Evolutionary conservation across 2,113 vertebrate species (phyloP).

Genomic region (Amblyopsis rosae): DNA sequence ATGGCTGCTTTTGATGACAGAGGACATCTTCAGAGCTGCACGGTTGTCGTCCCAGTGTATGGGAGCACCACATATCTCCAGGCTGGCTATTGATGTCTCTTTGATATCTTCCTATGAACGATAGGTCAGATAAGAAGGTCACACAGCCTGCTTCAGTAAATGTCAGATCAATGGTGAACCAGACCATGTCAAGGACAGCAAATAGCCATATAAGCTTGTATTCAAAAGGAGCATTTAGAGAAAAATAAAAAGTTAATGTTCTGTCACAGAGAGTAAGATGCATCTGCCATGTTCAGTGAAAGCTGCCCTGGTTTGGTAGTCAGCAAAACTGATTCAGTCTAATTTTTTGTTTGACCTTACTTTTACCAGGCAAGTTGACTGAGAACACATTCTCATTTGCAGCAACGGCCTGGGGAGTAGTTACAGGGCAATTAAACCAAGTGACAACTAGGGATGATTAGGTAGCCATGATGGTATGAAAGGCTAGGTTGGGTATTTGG

Average conservation of each 20-base stretch:
- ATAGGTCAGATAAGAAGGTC: slow-evolving; percentile 1
- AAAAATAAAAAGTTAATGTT: too few species aligned
- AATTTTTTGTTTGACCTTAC: too few species aligned
- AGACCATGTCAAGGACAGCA: slow-evolving; percentile 1
- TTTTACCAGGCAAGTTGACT: too few species aligned
- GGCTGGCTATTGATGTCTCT: slow-evolving; percentile 19
- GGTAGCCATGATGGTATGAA: too few species aligned
- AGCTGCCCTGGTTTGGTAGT: slow-evolving; percentile 56
- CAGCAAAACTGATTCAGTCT: not conserved
- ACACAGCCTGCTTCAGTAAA: not conserved
- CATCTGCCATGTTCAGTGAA: slow-evolving; percentile 42
- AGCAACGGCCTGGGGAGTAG: too few species aligned
- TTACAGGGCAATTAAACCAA: too few species aligned
- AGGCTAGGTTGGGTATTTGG: too few species aligned
- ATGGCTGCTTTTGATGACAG: slow-evolving; percentile 40
- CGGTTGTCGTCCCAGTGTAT: not conserved
- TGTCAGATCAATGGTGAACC: not conserved
- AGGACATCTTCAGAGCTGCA: slow-evolving; percentile 14
- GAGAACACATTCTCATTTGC: too few species aligned
- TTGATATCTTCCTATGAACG: not conserved
- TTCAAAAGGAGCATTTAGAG: not conserved
- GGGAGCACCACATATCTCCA: not conserved
- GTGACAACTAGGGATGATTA: too few species aligned
- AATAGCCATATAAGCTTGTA: not conserved
- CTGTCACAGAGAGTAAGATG: too few species aligned